Evolutionary conservation across 1,140 invertebrate species (phyloP).

Genomic region (Ruditapes philippinarum): DNA sequence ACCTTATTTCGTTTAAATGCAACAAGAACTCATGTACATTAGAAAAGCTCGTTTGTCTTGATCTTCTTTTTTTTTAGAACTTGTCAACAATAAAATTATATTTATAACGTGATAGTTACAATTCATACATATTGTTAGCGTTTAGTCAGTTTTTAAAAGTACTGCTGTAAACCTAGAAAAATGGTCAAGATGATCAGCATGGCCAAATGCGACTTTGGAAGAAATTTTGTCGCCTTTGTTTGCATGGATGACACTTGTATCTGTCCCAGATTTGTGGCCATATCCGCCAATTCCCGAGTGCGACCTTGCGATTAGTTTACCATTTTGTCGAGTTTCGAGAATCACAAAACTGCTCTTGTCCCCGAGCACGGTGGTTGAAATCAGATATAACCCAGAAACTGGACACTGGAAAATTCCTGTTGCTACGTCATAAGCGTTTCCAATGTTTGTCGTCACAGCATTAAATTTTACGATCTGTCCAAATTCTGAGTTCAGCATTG

Average conservation of each 20-base stretch:
- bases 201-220: neutral
- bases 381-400: neutral
- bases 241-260: neutral
- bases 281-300: neutral
- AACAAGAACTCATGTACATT: too few species aligned
- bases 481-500: neutral
- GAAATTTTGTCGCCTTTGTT: neutral
- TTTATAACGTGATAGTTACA: too few species aligned
- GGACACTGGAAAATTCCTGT: conserved; percentile 17
- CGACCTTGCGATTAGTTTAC: neutral
- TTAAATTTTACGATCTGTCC: neutral
- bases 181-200: neutral
- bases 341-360: neutral
- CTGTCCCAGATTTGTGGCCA: neutral
- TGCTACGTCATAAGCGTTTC: neutral
- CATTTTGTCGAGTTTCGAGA: neutral
- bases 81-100: too few species aligned
- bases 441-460: neutral
- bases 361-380: neutral
- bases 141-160: neutral
- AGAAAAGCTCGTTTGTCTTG: too few species aligned
- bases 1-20: too few species aligned
- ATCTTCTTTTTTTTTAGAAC: too few species aligned
- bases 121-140: too few species aligned
- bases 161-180: neutral